Evolutionary conservation across 2,888 invertebrate species (phyloP), one percentile per base, ranked within the genome.

Genomic region (Pelosia muscerda): DNA sequence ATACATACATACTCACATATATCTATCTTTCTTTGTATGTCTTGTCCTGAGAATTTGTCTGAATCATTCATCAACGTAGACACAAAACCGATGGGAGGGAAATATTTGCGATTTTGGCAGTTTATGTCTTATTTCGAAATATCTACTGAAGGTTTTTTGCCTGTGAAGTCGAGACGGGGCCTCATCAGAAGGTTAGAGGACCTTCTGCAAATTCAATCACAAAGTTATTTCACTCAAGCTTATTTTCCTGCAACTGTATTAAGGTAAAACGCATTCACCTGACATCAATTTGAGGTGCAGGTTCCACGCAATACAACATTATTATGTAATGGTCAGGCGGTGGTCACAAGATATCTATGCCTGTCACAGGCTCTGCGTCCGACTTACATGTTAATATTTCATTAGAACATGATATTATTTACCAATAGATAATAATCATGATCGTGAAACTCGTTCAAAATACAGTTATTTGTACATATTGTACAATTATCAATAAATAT

Each of bases 321-420:
- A 26, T 71, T 73, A 66, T 49, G 57, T 69, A 72, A 70, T 42
- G 31, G 23, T n/a, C 15, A 26, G 31, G 11, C 10, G 38, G 15
- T 65, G 62, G 59, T 70, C 72, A 72, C 55, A 74, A 71, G 66
- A 72, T 64, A 56, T 69, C 69, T 66, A 25, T 67, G 58, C n/a
- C n/a, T n/a, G n/a, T n/a, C n/a, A n/a, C n/a, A n/a, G n/a, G 66
- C 69, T 67, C 23, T 57, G 26, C 15, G 49, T 49, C 13, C 23
- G 38, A 61, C 38, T 60, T 61, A n/a, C 60, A 49, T 61, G 19
- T 25, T 49, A 49, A 19, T 13, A 61, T 59, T 15, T 25, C 59
- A 34, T 42, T 42, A 61, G 10, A 25, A 38, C 38, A 42, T 60
- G 25, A 42, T 60, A 25, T 60, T 25, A 61, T 49, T 25, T 26